Base-by-base conservation (phyloP, 2,797 vertebrate genomes). In the Clamator glandarius region DNA sequence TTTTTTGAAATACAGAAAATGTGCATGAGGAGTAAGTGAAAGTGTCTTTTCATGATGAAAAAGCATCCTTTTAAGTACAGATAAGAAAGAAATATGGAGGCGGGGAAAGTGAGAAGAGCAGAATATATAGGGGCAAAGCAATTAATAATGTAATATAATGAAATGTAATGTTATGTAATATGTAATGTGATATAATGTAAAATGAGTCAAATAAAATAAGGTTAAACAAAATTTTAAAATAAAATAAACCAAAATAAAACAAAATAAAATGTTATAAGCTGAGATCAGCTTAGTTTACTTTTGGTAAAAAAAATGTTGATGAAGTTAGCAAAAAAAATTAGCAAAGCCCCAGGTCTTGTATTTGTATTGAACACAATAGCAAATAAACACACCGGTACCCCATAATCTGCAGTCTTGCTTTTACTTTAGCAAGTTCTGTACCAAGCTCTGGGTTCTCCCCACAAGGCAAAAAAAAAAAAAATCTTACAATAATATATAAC, bases 401-500 rank as follows among this genome's bases (percentile, higher is more conserved):
- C 39, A 28, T 5, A 58, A 51, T 46, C 15, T 15, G 26, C 9
- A 61, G 46, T 23, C 73, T 79, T 69, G 3, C 50, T 67, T 89
- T 87, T 76, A 82, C 48, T 55, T 50, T 9, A 64, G 25, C 14
- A 46, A 69, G 28, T 39, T 84, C 44, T 77, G 21, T 39, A 51
- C 80, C 80, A 85, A 19, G 8, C 26, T 54, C 16, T 24, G 1
- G n/a, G 25, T 64, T 21, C 33, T 39, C 12, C 39, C 39, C 12
- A 39, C 39, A 39, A 39, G 39, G 9, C 80, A 50, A 73, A 88
- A 29, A 79, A 42, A 5, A 19, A 4, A 12, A 42, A 7, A 12
- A 33, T 12, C 14, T 59, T 62, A 74, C 6, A 21, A 33, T 0
- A 25, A 1, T 0, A 55, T n/a, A n/a, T n/a, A 39, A 5, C 1